phyloP scores from a whole-genome alignment of 2,888 invertebrate species.

The Eledona agricola region DNA sequence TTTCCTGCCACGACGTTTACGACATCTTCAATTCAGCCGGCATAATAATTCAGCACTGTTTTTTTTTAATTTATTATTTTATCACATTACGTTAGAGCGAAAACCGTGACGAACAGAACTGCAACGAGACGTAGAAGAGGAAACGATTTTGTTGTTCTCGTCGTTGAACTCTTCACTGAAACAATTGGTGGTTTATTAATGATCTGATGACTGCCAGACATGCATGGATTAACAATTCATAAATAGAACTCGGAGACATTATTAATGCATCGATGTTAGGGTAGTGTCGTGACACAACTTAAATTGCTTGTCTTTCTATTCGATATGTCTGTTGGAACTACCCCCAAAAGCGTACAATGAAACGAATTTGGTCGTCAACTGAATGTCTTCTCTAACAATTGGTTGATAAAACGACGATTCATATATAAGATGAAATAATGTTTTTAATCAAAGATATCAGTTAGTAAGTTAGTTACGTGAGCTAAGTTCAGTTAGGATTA shows the following conservation, averaged over 20 bases:
- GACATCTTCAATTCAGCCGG: conserved; percentile 16
- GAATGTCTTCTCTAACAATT: too few species aligned
- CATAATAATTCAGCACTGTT: conserved; percentile 6
- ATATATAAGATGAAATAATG: too few species aligned
- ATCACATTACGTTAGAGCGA: conserved; percentile 30
- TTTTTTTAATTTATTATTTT: conserved; percentile 17
- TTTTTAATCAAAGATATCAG: too few species aligned
- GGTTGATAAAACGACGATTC: too few species aligned
- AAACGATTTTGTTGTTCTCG: conserved; percentile 8
- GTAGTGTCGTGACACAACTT: too few species aligned
- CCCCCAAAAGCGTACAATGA: too few species aligned
- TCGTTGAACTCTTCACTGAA: conserved; percentile 30
- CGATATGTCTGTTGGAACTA: too few species aligned
- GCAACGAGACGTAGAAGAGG: conserved; percentile 17
- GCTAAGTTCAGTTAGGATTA: too few species aligned
- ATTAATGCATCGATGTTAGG: too few species aligned
- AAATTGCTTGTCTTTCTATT: too few species aligned
- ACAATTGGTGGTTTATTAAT: conserved; percentile 9
- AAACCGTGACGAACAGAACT: conserved; percentile 19
- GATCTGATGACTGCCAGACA: conserved; percentile 4
- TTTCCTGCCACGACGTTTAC: conserved; percentile 15
- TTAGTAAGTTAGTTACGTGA: too few species aligned
- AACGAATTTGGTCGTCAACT: too few species aligned
- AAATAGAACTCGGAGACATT: conserved; percentile 10
- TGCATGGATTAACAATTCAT: conserved; percentile 15